Evolutionary conservation across 2,888 invertebrate genomes (phyloP), one percentile per base, ranked within the genome.

Genomic region (Amblyjoppa fuscipennis): DNA sequence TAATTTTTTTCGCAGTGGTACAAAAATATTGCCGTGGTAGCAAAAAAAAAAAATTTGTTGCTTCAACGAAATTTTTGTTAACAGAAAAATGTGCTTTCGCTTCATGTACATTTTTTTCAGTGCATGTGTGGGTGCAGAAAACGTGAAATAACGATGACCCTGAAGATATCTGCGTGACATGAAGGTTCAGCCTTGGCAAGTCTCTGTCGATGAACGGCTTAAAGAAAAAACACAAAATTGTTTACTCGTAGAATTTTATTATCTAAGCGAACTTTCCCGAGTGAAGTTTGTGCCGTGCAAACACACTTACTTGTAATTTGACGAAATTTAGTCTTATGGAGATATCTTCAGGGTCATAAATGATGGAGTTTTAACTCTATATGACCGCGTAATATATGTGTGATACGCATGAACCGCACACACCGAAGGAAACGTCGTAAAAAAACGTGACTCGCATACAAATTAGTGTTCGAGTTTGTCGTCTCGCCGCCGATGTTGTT

Each of bases 391-490:
- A 49, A 49, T 45, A n/a, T 34, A 56, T 41, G 41, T 34, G 61
- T 20, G 41, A 64, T 38, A 41, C 61, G 59, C 20, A 66, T 5
- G 38, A 56, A 13, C 45, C 61, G 25, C 34, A 56, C 34, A 75
- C 56, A 25, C 25, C 20, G 9, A 34, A 53, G 38, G 13, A 20
- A 76, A 38, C 20, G 66, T 34, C 53, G 76, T 13, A 20, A 25
- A 25, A 59, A 41, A 51, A 53, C n/a, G 31, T 45, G 25, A 4
- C 53, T n/a, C 41, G 80, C 28, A 80, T 80, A 80, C 66, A 53
- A 73, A 80, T 80, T 41, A 28, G 66, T 53, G 49, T 31, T 76
- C 20, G 61, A 34, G 64, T 64, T 76, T 76, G 53, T 56, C 56
- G 73, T 53, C 64, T 51, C 51, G 11, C 31, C 31, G 64, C 38